Evolutionary conservation across 2,888 invertebrate species (phyloP).

Genomic region (Oligia strigilis): DNA sequence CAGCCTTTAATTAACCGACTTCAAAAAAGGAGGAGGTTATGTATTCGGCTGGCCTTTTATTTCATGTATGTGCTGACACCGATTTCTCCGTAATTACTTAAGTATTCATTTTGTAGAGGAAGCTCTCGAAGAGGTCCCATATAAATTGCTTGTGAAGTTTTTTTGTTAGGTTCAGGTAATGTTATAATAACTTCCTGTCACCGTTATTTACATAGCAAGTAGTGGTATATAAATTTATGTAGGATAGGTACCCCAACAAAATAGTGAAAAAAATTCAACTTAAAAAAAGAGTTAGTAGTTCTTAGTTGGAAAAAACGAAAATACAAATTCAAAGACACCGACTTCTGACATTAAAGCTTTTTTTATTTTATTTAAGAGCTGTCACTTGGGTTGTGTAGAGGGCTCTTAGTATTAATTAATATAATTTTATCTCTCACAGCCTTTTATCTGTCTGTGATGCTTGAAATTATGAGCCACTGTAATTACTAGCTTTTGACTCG

Average conservation of each 20-base stretch:
- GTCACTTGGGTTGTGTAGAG: background rate
- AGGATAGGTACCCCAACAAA: background rate
- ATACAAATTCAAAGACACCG: background rate
- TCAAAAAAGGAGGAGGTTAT: background rate
- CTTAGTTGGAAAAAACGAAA: background rate
- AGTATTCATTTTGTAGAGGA: no score
- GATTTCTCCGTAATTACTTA: background rate
- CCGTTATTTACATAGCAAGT: background rate
- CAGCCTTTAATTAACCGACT: background rate
- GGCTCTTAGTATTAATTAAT: background rate
- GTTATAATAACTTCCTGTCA: background rate
- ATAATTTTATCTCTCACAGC: background rate
- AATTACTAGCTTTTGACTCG: background rate
- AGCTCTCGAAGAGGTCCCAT: background rate
- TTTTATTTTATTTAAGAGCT: slow-evolving; percentile 10
- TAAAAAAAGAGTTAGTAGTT: background rate
- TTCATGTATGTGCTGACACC: background rate
- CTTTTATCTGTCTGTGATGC: background rate
- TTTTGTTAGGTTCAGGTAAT: background rate
- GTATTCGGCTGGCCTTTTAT: background rate
- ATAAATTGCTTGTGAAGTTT: background rate
- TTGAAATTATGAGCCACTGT: background rate
- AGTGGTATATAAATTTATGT: background rate
- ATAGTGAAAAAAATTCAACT: background rate
- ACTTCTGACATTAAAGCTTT: background rate